Percentiles rank a stretch among this genome's conserved stretches.
These are phyloP conservation scores for Eledona agricola DNA, from an alignment of 2,888 invertebrate genomes.

Conservation along the genomic window DNA sequence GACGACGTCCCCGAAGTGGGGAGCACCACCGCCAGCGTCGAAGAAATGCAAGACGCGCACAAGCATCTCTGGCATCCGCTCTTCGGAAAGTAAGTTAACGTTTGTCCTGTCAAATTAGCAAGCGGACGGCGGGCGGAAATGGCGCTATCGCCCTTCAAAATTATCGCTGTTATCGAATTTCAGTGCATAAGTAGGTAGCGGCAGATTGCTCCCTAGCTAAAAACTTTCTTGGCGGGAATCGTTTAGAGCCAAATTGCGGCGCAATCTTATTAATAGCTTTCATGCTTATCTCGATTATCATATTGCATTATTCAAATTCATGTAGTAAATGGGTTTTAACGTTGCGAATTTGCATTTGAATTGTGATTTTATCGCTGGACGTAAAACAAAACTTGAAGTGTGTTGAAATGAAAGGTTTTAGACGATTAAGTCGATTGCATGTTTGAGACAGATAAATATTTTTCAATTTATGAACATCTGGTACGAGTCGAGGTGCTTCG, in stretches of 20 bases:
- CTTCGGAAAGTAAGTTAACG: conserved; percentile 80
- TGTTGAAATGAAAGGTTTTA: conserved; percentile 27
- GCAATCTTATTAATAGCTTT: conserved; percentile 25
- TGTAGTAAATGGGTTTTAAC: conserved; percentile 28
- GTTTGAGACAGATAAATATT: conserved; percentile 12
- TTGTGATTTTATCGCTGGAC: conserved; percentile 31
- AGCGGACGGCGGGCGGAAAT: no score
- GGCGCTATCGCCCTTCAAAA: no score
- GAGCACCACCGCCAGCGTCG: conserved; percentile 70
- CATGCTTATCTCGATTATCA: conserved; percentile 28
- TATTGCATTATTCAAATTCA: conserved; percentile 31
- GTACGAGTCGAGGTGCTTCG: not conserved
- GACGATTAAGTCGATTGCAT: conserved; percentile 28
- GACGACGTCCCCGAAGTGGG: conserved; percentile 72
- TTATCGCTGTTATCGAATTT: no score
- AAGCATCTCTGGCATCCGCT: conserved; percentile 85
- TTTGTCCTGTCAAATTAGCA: no score
- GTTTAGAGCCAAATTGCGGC: conserved; percentile 15
- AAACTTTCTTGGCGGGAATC: conserved; percentile 8
- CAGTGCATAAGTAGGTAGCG: no score
- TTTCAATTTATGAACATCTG: conserved; percentile 4
- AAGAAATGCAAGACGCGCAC: conserved; percentile 68
- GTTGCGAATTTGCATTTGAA: conserved; percentile 30
- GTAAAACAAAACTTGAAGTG: conserved; percentile 24
- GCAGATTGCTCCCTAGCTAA: no score